Percentiles rank a stretch among this genome's conserved stretches.
Conservation (phyloP, 2,113 vertebrate species). For the Austrofundulus limnaeus region DNA sequence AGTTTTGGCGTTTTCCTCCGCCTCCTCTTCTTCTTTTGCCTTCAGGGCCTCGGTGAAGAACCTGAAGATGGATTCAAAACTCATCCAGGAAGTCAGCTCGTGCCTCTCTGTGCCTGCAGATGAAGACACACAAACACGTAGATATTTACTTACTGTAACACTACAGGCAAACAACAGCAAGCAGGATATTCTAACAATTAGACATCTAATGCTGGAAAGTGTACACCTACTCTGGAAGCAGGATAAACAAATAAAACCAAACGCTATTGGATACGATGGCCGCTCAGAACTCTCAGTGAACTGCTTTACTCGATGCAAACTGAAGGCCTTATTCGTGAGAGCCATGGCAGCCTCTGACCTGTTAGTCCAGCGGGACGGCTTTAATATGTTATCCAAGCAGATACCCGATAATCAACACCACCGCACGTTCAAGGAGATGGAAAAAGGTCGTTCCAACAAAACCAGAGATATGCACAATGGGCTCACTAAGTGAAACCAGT, state of each 20-base stretch:
- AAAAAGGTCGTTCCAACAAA: constrained; percentile 63
- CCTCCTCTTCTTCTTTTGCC: constrained; percentile 80
- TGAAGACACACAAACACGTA: constrained; percentile 33
- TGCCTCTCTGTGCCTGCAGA: constrained; percentile 91
- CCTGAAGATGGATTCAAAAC: constrained; percentile 91
- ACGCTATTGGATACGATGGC: not conserved
- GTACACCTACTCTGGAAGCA: not conserved
- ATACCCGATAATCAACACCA: constrained; percentile 72
- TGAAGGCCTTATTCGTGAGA: constrained; percentile 53
- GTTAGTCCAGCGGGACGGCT: constrained; percentile 54
- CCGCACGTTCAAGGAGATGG: constrained; percentile 27
- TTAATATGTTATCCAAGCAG: constrained; percentile 69
- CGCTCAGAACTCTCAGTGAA: constrained; percentile 13
- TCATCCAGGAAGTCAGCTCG: constrained; percentile 96
- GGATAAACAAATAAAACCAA: not conserved
- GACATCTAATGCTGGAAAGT: not conserved
- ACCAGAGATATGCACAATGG: constrained; percentile 74
- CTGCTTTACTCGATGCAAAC: constrained; percentile 15
- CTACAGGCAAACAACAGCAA: not conserved
- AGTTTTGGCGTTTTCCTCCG: constrained; percentile 76
- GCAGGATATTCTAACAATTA: not conserved
- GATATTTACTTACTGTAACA: constrained; percentile 7
- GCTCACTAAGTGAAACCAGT: constrained; percentile 72
- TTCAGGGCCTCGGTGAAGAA: constrained; percentile 86
- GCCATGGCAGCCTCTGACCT: constrained; percentile 68